Conservation (phyloP, 2,888 invertebrate species). For the Eupithecia subfuscata region DNA sequence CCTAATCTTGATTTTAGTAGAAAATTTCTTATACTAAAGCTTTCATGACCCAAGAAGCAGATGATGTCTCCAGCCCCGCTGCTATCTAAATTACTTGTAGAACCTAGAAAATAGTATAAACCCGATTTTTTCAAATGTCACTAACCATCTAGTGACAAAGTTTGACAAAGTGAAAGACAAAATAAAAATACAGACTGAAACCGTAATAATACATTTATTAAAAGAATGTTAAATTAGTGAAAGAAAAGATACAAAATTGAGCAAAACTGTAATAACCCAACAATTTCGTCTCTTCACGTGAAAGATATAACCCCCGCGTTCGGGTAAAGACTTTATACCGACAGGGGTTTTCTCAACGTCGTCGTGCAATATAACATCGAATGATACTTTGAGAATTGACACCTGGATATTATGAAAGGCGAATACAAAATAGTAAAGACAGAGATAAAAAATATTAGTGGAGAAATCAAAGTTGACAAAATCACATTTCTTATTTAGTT, state of each 20-base stretch:
- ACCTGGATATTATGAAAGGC: not conserved
- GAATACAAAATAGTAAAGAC: not conserved
- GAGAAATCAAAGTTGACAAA: not conserved
- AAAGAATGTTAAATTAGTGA: constrained; percentile 53
- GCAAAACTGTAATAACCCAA: constrained; percentile 31
- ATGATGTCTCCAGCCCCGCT: too few species aligned
- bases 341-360: constrained; percentile 10
- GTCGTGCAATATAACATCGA: not conserved
- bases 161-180: not conserved
- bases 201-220: constrained; percentile 44
- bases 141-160: too few species aligned
- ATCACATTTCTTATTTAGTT: not conserved
- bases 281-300: constrained; percentile 9
- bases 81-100: too few species aligned
- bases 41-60: too few species aligned
- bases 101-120: too few species aligned
- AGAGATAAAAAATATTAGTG: not conserved
- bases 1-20: too few species aligned
- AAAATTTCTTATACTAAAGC: too few species aligned
- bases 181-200: constrained; percentile 41
- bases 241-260: constrained; percentile 57
- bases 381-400: not conserved
- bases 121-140: too few species aligned
- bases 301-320: not conserved
- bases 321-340: not conserved